phyloP scores from a whole-genome alignment of 2,888 invertebrate species.

The Yponomeuta evonymella region DNA sequence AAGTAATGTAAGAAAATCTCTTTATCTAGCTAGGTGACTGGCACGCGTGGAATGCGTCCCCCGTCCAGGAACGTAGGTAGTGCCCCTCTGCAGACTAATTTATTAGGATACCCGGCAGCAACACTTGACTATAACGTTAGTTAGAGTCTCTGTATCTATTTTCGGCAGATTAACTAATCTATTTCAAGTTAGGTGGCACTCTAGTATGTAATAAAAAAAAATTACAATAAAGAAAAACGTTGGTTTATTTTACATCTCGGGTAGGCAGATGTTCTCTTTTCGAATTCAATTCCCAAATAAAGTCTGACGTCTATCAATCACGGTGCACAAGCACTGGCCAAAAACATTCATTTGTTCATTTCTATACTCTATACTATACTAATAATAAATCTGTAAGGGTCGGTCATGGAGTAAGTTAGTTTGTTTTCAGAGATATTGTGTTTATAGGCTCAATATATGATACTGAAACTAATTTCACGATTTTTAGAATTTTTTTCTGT shows the following conservation, averaged over 20 bases:
- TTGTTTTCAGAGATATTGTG: no score
- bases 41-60: slow-evolving; percentile 5
- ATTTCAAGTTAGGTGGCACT: neutral
- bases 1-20: slow-evolving; percentile 12
- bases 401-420: no score
- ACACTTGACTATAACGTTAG: neutral
- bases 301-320: neutral
- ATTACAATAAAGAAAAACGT: no score
- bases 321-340: neutral
- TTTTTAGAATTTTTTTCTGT: no score
- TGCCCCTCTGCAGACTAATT: neutral
- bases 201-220: neutral
- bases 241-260: no score
- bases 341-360: neutral
- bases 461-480: no score
- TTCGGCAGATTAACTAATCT: neutral
- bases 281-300: neutral
- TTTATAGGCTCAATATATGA: no score
- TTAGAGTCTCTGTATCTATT: neutral
- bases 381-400: no score
- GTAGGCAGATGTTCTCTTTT: no score
- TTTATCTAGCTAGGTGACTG: slow-evolving; percentile 6
- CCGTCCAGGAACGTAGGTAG: slow-evolving; percentile 7
- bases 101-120: neutral
- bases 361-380: no score